Percentiles rank a stretch among this genome's conserved stretches.
phyloP scores from a whole-genome alignment of 2,113 vertebrate genomes.

The Peromyscus californicus region DNA sequence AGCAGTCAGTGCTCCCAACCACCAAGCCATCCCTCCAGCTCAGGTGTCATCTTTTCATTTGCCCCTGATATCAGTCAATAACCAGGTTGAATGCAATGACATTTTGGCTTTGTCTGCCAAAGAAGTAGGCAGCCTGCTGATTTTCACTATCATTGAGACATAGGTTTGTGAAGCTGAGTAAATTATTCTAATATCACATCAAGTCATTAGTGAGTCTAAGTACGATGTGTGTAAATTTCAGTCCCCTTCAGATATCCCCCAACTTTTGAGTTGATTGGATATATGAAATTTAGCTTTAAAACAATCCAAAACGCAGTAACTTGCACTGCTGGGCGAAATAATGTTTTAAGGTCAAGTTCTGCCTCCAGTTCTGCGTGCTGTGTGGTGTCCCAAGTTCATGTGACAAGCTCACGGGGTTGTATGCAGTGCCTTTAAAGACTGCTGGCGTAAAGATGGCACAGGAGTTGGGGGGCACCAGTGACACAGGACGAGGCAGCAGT shows the following conservation, averaged over 20 bases:
- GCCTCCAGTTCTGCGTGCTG: neutral
- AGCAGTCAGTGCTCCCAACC: too few species aligned
- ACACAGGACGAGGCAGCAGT: neutral
- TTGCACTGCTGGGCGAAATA: neutral
- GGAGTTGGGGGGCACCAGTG: neutral
- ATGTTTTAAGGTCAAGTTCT: neutral
- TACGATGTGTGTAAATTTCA: neutral
- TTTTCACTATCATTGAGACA: neutral
- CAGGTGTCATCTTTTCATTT: neutral
- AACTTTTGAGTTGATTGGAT: neutral
- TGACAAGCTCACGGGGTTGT: neutral
- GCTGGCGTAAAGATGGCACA: neutral
- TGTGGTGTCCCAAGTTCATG: neutral
- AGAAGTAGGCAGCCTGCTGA: neutral
- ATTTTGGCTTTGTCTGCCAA: neutral
- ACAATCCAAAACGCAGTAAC: neutral
- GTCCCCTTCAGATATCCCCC: neutral
- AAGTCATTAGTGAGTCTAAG: neutral
- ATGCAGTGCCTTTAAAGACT: neutral
- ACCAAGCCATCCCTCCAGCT: too few species aligned
- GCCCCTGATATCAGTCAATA: neutral
- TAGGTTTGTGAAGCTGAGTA: conserved; percentile 7
- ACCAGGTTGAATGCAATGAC: neutral
- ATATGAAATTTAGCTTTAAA: neutral
- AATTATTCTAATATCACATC: neutral